Percentiles rank a stretch among this genome's conserved stretches.
Conservation (phyloP, 2,888 invertebrate species). For the Tipula helvola region DNA sequence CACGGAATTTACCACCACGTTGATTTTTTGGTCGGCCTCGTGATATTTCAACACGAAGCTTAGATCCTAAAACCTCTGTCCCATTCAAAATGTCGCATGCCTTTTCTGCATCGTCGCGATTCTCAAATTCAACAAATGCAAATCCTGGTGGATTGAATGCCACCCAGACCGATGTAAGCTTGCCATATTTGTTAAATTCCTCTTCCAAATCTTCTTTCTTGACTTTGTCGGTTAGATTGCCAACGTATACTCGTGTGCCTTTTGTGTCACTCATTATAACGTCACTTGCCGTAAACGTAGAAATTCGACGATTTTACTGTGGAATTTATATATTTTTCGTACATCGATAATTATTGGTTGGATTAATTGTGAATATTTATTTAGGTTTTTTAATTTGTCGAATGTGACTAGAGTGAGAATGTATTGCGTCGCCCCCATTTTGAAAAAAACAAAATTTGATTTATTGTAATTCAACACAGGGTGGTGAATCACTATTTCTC, state of each 20-base stretch:
- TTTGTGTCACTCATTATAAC: slow-evolving; percentile 30
- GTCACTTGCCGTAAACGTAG: neutral
- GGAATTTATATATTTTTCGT: slow-evolving; percentile 8
- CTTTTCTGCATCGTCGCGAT: slow-evolving; percentile 76
- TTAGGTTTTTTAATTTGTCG: neutral
- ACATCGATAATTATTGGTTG: neutral
- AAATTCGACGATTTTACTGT: slow-evolving; percentile 9
- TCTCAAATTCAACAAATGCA: slow-evolving; percentile 86
- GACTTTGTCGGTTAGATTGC: slow-evolving; percentile 75
- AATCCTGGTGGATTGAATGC: slow-evolving; percentile 91
- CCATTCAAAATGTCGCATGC: slow-evolving; percentile 50
- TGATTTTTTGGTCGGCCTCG: slow-evolving; percentile 64
- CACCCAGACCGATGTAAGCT: slow-evolving; percentile 82
- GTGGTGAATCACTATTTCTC: neutral
- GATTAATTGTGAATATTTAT: neutral
- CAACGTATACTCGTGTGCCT: slow-evolving; percentile 77
- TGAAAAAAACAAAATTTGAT: neutral
- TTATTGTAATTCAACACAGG: neutral
- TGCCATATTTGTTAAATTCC: slow-evolving; percentile 85
- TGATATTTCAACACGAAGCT: slow-evolving; percentile 78
- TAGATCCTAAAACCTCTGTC: slow-evolving; percentile 74
- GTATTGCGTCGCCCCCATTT: neutral
- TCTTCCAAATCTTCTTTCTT: slow-evolving; percentile 86
- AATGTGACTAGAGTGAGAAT: neutral
- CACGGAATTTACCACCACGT: slow-evolving; percentile 47